These are phyloP conservation scores for Papilio protenor DNA, from an alignment of 2,888 invertebrate genomes.

Conservation along the genomic window DNA sequence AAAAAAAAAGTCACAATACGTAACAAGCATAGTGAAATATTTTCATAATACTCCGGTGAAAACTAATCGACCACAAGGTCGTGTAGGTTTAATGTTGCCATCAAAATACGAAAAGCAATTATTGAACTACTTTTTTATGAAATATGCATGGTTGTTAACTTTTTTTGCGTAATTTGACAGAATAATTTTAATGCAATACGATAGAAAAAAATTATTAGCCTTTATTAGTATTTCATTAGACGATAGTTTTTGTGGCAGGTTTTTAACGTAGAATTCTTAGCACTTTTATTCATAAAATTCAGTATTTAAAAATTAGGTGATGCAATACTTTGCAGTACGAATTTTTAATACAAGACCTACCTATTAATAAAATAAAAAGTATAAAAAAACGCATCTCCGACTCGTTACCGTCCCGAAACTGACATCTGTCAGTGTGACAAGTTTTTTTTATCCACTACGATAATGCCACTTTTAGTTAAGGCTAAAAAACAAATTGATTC, in stretches of 20 bases:
- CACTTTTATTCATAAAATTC: neutral
- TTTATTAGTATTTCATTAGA: neutral
- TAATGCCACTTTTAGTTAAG: neutral
- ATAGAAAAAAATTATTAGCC: neutral
- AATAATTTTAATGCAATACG: neutral
- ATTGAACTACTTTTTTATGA: neutral
- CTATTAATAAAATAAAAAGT: neutral
- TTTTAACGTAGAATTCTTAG: neutral
- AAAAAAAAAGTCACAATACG: constrained; percentile 14
- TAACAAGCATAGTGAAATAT: constrained; percentile 22
- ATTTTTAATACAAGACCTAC: neutral
- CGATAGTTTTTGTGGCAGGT: neutral
- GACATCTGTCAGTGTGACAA: neutral
- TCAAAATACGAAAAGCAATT: neutral
- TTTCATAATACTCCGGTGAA: constrained; percentile 32
- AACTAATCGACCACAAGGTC: constrained; percentile 30
- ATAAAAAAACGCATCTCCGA: neutral
- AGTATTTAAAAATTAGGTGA: neutral
- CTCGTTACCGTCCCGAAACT: neutral
- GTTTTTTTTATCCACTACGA: neutral
- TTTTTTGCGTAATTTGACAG: neutral
- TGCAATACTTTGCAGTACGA: neutral
- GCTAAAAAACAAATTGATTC: constrained; percentile 13
- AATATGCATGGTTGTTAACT: neutral
- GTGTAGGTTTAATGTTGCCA: neutral